phyloP scores from a whole-genome alignment of 2,888 invertebrate species.

The Mystacides longicornis region DNA sequence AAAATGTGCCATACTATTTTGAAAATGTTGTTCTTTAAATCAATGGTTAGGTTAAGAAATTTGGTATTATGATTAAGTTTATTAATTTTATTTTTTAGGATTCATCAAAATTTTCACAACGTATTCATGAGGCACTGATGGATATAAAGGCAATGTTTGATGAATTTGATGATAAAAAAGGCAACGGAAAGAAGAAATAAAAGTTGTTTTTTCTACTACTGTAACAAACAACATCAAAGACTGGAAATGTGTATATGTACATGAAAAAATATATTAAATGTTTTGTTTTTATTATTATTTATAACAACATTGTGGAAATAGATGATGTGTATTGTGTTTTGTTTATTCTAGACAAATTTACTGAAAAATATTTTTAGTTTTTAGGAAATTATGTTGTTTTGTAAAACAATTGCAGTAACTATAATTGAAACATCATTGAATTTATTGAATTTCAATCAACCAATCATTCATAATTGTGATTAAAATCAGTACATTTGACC shows the following conservation, averaged over 20 bases:
- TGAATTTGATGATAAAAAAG: constrained; percentile 2
- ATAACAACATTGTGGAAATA: too few species aligned
- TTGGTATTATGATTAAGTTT: background rate
- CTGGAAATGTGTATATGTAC: background rate
- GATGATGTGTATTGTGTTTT: too few species aligned
- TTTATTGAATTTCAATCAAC: too few species aligned
- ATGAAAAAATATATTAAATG: background rate
- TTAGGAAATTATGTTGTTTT: background rate
- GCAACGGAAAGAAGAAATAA: background rate
- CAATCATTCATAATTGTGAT: too few species aligned
- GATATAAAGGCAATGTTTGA: constrained; percentile 64
- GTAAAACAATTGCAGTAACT: background rate
- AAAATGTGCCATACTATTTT: too few species aligned
- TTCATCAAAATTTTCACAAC: constrained; percentile 68
- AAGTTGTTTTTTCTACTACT: background rate
- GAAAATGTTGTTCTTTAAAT: background rate
- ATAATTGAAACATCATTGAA: too few species aligned
- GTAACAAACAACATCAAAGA: background rate
- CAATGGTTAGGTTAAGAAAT: background rate
- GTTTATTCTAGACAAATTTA: background rate
- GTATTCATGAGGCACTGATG: constrained; percentile 62
- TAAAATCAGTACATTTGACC: too few species aligned
- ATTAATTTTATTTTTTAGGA: constrained; percentile 50
- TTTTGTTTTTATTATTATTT: too few species aligned
- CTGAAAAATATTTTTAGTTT: background rate